These are phyloP conservation scores for Corythaixoides concolor DNA, from an alignment of 2,113 vertebrate genomes.

Conservation along the genomic window DNA sequence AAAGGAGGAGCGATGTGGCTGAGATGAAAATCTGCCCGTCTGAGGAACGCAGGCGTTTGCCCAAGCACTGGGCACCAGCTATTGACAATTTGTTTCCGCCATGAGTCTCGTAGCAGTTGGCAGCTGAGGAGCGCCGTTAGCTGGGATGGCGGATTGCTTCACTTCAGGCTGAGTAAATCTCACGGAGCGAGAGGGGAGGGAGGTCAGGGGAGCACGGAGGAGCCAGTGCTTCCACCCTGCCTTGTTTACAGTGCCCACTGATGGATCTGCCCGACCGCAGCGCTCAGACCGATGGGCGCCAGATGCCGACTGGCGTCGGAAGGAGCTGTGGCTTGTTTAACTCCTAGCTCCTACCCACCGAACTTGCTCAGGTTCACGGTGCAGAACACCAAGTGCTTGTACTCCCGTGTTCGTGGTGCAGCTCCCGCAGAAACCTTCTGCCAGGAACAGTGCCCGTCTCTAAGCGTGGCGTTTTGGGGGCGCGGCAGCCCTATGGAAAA, in stretches of 20 bases:
- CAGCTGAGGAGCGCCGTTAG: background rate
- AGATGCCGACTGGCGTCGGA: background rate
- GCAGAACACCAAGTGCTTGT: background rate
- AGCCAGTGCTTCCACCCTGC: background rate
- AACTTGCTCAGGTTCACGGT: background rate
- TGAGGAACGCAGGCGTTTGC: background rate
- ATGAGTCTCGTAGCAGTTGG: background rate
- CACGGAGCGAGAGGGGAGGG: background rate
- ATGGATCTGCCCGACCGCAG: background rate
- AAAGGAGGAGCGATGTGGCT: background rate
- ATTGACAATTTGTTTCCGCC: background rate
- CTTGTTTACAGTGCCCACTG: background rate
- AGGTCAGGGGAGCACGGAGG: background rate
- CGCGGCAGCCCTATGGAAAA: accelerated
- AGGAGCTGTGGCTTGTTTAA: background rate
- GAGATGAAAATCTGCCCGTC: background rate
- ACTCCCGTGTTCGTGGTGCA: background rate
- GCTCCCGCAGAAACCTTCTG: background rate
- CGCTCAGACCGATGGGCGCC: background rate
- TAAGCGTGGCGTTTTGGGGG: accelerated
- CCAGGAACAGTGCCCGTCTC: background rate
- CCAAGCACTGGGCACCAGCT: background rate
- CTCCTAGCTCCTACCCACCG: background rate
- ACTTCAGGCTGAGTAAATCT: background rate
- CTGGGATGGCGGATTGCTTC: background rate